Percentiles rank a stretch among this genome's conserved stretches.
These are phyloP conservation scores for Mola mola DNA, from an alignment of 2,113 vertebrate genomes.

Conservation along the genomic window DNA sequence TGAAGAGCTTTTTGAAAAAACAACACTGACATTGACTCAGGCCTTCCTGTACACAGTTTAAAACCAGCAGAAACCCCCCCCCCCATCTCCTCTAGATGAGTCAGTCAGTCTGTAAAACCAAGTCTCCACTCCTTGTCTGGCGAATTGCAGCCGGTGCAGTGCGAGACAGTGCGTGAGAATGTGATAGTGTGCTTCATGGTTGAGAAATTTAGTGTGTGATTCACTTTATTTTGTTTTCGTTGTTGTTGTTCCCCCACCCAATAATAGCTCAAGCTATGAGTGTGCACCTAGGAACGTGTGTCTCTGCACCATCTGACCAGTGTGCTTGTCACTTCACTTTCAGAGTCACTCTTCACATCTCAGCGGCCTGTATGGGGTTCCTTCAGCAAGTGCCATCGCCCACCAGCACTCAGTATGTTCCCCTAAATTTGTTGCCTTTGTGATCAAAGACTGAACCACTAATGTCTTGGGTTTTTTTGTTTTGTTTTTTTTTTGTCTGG, in stretches of 20 bases:
- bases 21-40: constrained; percentile 55
- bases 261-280: not conserved
- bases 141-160: constrained; percentile 32
- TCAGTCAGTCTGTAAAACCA: constrained; percentile 72
- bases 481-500: constrained; percentile 22
- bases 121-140: constrained; percentile 55
- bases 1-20: constrained; percentile 33
- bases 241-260: too few relatives aligned
- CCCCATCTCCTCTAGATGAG: constrained; percentile 69
- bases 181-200: constrained; percentile 43
- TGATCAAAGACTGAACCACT: constrained; percentile 9
- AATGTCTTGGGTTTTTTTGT: too few relatives aligned
- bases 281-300: constrained; percentile 1
- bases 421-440: constrained; percentile 27
- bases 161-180: constrained; percentile 70
- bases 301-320: constrained; percentile 38
- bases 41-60: constrained; percentile 48
- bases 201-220: constrained; percentile 46
- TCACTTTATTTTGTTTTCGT: constrained; percentile 24
- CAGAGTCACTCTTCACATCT: constrained; percentile 92
- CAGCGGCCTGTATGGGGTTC: constrained; percentile 87
- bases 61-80: constrained; percentile 68
- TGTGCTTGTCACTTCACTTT: constrained; percentile 54
- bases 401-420: constrained; percentile 89
- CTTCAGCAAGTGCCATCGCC: constrained; percentile 81